Conservation (phyloP, 2,888 invertebrate species). For the Embidobia sp. region DNA sequence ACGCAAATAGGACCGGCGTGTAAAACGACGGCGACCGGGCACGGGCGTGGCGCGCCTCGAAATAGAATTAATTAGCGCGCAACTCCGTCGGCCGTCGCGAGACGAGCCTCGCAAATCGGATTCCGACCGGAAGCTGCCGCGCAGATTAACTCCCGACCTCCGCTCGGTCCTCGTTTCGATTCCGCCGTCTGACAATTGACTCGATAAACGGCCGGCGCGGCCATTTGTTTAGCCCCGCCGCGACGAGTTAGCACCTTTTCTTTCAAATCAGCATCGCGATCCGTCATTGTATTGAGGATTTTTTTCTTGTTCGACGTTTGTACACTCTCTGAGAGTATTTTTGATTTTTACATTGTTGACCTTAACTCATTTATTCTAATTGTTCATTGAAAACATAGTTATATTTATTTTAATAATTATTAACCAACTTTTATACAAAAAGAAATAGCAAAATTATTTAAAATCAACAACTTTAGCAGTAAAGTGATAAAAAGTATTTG, state of each 20-base stretch:
- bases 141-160: conserved; percentile 44
- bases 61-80: conserved; percentile 39
- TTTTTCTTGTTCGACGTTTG: too few relatives aligned
- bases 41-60: neutral
- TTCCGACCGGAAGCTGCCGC: conserved; percentile 23
- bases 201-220: conserved; percentile 33
- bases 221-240: conserved; percentile 27
- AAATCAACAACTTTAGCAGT: too few relatives aligned
- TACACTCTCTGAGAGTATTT: too few relatives aligned
- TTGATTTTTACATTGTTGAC: too few relatives aligned
- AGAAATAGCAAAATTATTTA: too few relatives aligned
- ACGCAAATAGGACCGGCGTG: conserved; percentile 8
- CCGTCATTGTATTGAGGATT: too few relatives aligned
- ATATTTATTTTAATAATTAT: too few relatives aligned
- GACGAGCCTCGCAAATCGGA: conserved; percentile 45
- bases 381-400: too few relatives aligned
- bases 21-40: too few relatives aligned
- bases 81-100: conserved; percentile 23
- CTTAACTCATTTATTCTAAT: too few relatives aligned
- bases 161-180: conserved; percentile 21
- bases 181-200: conserved; percentile 25
- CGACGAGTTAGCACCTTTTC: conserved; percentile 5
- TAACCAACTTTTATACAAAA: too few relatives aligned
- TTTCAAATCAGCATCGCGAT: conserved; percentile 21
- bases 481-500: too few relatives aligned